Evolutionary conservation across 2,888 invertebrate genomes (phyloP), one percentile per base, ranked within the genome.

Genomic region (Cephus pulcher): DNA sequence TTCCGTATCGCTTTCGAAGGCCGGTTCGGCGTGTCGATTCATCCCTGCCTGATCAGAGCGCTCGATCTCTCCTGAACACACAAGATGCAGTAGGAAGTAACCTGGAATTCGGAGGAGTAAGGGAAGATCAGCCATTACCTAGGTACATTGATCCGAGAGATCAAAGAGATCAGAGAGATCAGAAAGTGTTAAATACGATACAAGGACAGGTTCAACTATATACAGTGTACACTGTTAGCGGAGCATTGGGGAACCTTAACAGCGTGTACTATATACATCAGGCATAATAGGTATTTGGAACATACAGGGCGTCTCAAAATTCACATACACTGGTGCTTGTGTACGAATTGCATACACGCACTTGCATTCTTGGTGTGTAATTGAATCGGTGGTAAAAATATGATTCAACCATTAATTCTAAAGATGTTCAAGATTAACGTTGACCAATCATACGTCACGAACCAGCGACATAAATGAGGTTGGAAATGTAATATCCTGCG

Each of bases 191-290:
- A 56, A 56, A 56, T 56, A 56, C 15, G 56, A 56, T 56, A 23
- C 56, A 56, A 56, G 56, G 56, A 56, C 56, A 56, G 56, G 56
- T 56, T 56, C 56, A 56, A 56, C 6, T 23, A 56, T 56, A 23
- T 23, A 56, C 56, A 56, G 56, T 56, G 23, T 56, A 56, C 23
- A 56, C 56, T 23, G 23, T 56, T 56, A 56, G 56, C 75, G 35
- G 73, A 32, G 12, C 30, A 32, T 68, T 15, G 23, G 32, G 34
- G 37, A 40, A 4, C 40, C 30, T 75, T 74, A 71, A 34, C 69
- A 68, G 56, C 37, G 70, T 77, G 33, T 76, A 40, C 15, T 73
- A 76, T 73, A 34, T 73, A 68, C 34, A 23, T 33, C n/a, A 40
- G 15, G 69, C 34, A 56, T 73, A 34, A 76, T 37, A 68, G 73